These are phyloP conservation scores for Epirrhoe tristata DNA, from an alignment of 2,888 invertebrate genomes.

Conservation along the genomic window DNA sequence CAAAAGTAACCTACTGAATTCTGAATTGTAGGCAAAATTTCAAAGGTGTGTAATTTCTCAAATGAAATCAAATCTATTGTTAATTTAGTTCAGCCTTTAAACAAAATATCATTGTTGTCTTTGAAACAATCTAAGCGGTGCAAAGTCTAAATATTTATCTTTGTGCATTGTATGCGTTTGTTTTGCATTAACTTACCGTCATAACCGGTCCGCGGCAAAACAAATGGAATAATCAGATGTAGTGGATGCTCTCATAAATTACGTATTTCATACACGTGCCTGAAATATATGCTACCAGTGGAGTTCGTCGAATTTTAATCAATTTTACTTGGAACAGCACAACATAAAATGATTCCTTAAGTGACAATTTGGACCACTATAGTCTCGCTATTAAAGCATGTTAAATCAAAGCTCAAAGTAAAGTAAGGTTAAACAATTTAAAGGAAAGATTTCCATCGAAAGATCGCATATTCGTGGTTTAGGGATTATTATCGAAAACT, in stretches of 20 bases:
- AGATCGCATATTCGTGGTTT: too few species aligned
- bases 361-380: too few species aligned
- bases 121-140: conserved; percentile 23
- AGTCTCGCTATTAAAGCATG: too few species aligned
- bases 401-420: too few species aligned
- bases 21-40: neutral
- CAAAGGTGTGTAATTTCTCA: neutral
- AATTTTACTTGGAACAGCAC: too few species aligned
- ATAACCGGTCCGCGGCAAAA: conserved; percentile 46
- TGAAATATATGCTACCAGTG: neutral
- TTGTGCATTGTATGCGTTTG: conserved; percentile 34
- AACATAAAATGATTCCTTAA: too few species aligned
- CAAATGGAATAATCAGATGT: conserved; percentile 35
- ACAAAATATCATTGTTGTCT: conserved; percentile 24
- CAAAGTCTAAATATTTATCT: conserved; percentile 40
- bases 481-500: too few species aligned
- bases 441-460: too few species aligned
- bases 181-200: conserved; percentile 48
- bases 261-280: conserved; percentile 14
- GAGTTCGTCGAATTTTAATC: too few species aligned
- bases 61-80: conserved; percentile 18
- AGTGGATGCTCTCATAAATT: conserved; percentile 13
- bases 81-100: conserved; percentile 10
- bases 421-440: too few species aligned
- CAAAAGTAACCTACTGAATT: neutral